These are phyloP conservation scores for Syritta pipiens DNA, from an alignment of 2,888 invertebrate genomes.

Conservation along the genomic window DNA sequence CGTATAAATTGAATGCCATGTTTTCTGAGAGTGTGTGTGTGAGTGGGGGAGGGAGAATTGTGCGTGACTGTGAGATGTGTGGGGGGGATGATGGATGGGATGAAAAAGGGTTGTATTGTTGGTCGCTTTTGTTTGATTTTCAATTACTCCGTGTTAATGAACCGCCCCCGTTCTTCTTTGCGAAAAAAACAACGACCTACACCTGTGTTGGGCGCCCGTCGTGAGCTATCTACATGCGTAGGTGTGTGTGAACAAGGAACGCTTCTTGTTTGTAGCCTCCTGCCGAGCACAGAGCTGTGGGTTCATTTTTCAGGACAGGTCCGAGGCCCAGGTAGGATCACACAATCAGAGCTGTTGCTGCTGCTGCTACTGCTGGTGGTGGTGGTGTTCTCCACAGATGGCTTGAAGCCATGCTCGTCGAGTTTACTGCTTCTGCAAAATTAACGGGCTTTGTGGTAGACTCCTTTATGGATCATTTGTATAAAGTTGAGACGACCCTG, in stretches of 20 bases:
- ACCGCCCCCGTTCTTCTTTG: neutral
- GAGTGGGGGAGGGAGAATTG: constrained; percentile 23
- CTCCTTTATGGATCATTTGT: neutral
- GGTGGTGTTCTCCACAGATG: constrained; percentile 6
- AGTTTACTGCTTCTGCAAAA: neutral
- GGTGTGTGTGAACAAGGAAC: neutral
- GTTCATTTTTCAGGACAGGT: constrained; percentile 46
- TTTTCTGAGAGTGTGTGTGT: neutral
- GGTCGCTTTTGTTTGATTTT: constrained; percentile 46
- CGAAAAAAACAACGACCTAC: neutral
- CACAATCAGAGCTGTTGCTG: constrained; percentile 53
- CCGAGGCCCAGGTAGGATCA: constrained; percentile 71
- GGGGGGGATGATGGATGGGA: neutral
- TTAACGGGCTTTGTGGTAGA: neutral
- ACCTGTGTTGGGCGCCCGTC: neutral
- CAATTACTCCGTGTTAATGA: constrained; percentile 34
- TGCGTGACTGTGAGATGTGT: constrained; percentile 1
- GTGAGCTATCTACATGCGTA: constrained; percentile 4
- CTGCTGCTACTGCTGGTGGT: constrained; percentile 12
- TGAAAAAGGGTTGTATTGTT: constrained; percentile 8
- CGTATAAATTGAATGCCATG: constrained; percentile 37
- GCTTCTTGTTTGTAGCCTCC: constrained; percentile 20
- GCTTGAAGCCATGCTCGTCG: constrained; percentile 16
- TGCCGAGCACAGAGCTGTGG: neutral
- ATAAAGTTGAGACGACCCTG: neutral